Base-by-base conservation (phyloP, 2,888 invertebrate species). In the Noctua janthe region DNA sequence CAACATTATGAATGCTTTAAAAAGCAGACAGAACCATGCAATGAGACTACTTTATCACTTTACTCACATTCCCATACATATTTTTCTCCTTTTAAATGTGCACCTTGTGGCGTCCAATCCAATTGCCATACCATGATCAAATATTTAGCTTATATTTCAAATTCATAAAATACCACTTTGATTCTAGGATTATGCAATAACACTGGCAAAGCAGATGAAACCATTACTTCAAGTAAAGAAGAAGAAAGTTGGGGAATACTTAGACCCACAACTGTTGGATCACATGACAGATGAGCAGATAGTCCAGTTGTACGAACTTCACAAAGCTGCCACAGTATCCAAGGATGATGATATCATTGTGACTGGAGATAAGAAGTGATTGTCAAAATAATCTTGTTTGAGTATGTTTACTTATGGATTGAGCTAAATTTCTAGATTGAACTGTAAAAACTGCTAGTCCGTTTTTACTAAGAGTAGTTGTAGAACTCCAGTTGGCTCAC, bases 241-340 rank as follows among this genome's bases (percentile, higher is more conserved):
- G 20, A 97, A 97, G 71, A 94, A 95, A 71, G 92, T 99, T 23
- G 99, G 99, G 1, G 95, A 96, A 84, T 94, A 97, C 83, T 93
- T 99, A 47, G 97, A 97, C 23, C 95, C 97, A 1, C 94, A 97
- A 62, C 95, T 98, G 43, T 94, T 99, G 54, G 97, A 98, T 72
- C 97, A 98, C 91, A 98, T 99, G 93, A 97, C 97, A 71, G 98
- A 98, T 89, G 99, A 99, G 88, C 99, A 99, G 94, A 94, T 99
- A n/a, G 97, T 97, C 35, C 99, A 99, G 93, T 95, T 99, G 15
- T 98, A 98, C 92, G 99, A 99, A 93, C 95, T 99, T 15, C 98
- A 98, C 97, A 94, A 98, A 90, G 98, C 98, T 64, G 93, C 94
- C 1, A 89, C 90, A 6, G 97, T 83, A 7, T 70, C 84, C 2